phyloP scores from a whole-genome alignment of 2,797 vertebrate genomes.

The Avahi laniger region DNA sequence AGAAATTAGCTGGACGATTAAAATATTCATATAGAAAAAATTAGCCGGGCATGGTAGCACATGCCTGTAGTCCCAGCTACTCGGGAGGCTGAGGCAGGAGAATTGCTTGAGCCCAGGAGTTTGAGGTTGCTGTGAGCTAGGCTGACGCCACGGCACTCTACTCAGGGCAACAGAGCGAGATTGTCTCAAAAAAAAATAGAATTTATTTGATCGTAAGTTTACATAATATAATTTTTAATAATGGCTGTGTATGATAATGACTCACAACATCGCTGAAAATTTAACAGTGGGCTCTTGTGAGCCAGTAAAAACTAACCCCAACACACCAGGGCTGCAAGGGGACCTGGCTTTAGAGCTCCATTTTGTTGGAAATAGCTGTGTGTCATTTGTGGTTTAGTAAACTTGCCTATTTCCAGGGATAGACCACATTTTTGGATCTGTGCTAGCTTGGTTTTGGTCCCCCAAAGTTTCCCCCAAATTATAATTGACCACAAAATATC shows the following conservation, averaged over 20 bases:
- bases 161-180: too few relatives aligned
- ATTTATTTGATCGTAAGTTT: not conserved
- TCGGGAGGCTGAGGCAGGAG: too few relatives aligned
- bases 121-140: too few relatives aligned
- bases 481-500: constrained; percentile 43
- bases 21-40: too few relatives aligned
- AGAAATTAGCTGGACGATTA: too few relatives aligned
- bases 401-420: constrained; percentile 12
- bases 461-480: not conserved
- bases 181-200: too few relatives aligned
- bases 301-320: not conserved
- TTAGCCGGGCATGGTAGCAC: too few relatives aligned
- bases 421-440: constrained; percentile 24
- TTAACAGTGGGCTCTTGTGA: not conserved
- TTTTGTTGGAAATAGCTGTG: not conserved
- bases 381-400: constrained; percentile 42
- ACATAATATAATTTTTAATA: not conserved
- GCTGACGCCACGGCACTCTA: too few relatives aligned
- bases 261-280: not conserved
- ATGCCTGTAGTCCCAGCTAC: too few relatives aligned
- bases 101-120: too few relatives aligned
- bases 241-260: not conserved
- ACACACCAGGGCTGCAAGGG: not conserved
- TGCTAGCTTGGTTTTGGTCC: constrained; percentile 17
- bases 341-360: not conserved